Percentiles rank a stretch among this genome's conserved stretches.
phyloP scores from a whole-genome alignment of 53 echinoderm and acorn worm genomes.

The Stichopus horrens region DNA sequence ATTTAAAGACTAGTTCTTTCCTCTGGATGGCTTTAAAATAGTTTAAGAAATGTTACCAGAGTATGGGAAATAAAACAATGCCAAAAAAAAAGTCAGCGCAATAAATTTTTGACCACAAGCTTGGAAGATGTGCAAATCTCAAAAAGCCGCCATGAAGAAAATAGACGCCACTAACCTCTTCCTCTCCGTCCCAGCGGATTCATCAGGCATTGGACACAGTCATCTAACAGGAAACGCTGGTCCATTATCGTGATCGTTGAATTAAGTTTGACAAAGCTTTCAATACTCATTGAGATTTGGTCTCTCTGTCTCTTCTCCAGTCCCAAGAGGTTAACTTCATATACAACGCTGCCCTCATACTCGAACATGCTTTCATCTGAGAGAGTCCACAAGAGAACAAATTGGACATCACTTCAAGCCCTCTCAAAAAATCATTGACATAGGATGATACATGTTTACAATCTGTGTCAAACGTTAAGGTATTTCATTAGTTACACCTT shows the following conservation, averaged over 20 bases:
- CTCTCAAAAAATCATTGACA: too few species aligned
- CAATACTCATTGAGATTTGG: slow-evolving; percentile 12
- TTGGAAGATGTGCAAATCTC: too few species aligned
- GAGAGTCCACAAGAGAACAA: background rate
- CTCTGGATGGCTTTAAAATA: too few species aligned
- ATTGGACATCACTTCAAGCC: background rate
- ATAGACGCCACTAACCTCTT: background rate
- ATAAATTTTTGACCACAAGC: too few species aligned
- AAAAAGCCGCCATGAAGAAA: too few species aligned
- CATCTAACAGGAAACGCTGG: slow-evolving; percentile 54
- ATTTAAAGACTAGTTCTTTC: too few species aligned
- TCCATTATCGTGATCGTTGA: slow-evolving; percentile 64
- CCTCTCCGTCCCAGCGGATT: background rate
- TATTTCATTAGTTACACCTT: too few species aligned
- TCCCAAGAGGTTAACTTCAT: slow-evolving; percentile 63
- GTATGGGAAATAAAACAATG: too few species aligned
- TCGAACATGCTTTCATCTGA: slow-evolving; percentile 61
- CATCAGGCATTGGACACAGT: slow-evolving; percentile 22
- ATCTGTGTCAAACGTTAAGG: too few species aligned
- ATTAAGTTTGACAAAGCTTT: slow-evolving; percentile 59
- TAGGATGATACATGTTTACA: too few species aligned
- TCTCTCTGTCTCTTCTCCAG: slow-evolving; percentile 26
- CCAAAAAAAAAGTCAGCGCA: too few species aligned
- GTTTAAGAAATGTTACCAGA: too few species aligned
- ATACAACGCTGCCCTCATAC: slow-evolving; percentile 87